Base-by-base conservation (phyloP, 2,797 vertebrate genomes). In the Florisuga fusca region DNA sequence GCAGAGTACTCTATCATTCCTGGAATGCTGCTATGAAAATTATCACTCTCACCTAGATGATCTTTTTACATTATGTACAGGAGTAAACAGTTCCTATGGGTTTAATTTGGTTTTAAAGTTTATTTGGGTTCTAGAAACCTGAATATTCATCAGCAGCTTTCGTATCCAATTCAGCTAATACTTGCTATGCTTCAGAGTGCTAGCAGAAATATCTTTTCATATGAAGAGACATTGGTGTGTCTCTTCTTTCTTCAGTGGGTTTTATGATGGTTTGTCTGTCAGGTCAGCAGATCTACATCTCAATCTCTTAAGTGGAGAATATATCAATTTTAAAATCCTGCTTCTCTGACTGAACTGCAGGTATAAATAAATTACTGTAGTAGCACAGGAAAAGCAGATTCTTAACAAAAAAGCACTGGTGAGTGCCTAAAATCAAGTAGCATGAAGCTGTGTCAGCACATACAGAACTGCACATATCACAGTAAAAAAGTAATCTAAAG, bases 1-100 rank as follows among this genome's bases (percentile, higher is more conserved):
- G 15, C 72, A 88, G 38, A 94, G 90, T 85, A 29, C 59, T 87
- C 4, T 78, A 45, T 90, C 91, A 68, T 87, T 92, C 33, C 67
- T 83, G 53, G 29, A 78, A 4, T 15, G 19, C 46, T 92, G 16
- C 33, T 79, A 38, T 78, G 51, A 68, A 80, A 86, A 76, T 25
- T 27, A 84, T 3, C 57, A 15, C 29, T 79, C 4, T 74, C 33
- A 43, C 54, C 22, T 84, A 22, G 91, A 54, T 51, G 18, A 53
- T 29, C 15, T 54, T 86, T 69, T 84, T 86, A 57, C 10, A 7
- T 68, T 73, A 62, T 31, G 51, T 10, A 15, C 16, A 61, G 5
- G 19, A 62, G 15, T 82, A 8, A 73, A 34, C 48, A 54, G 10
- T 80, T 94, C 61, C 41, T 71, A 15, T 66, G 27, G 10, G 36